Evolutionary conservation across 37 sponge, comb jelly and placozoan species (phyloP).

Genomic region (Amphimedon queenslandica): DNA sequence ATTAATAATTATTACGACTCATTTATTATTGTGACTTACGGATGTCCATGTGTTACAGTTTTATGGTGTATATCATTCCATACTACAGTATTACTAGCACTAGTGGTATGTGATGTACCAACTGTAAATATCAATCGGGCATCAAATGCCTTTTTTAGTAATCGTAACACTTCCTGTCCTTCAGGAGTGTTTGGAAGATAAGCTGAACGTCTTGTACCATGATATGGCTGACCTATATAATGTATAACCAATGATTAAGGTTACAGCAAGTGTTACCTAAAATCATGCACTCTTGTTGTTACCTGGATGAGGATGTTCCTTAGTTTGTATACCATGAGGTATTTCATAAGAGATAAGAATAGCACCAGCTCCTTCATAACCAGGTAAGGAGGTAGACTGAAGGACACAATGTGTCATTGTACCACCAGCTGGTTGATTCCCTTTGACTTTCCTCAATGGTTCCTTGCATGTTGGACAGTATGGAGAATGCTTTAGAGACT

Average conservation of each 20-base stretch:
- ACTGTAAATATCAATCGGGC: slow-evolving; percentile 56
- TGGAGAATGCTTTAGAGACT: slow-evolving; percentile 6
- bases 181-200: slow-evolving; percentile 64
- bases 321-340: slow-evolving; percentile 51
- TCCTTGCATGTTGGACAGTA: slow-evolving; percentile 58
- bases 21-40: slow-evolving; percentile 14
- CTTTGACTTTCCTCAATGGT: slow-evolving; percentile 39
- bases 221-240: slow-evolving; percentile 9
- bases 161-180: slow-evolving; percentile 49
- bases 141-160: slow-evolving; percentile 62
- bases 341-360: slow-evolving; percentile 58
- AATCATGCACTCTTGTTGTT: no score
- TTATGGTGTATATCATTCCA: slow-evolving; percentile 88
- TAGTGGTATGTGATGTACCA: slow-evolving; percentile 57
- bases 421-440: slow-evolving; percentile 55
- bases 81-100: slow-evolving; percentile 30
- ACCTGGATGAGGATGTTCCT: slow-evolving; percentile 74
- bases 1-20: background rate
- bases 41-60: slow-evolving; percentile 41
- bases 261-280: no score
- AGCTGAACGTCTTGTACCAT: slow-evolving; percentile 48
- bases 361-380: slow-evolving; percentile 41
- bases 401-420: slow-evolving; percentile 15
- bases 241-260: no score
- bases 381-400: slow-evolving; percentile 30